Conservation (phyloP, 1,140 invertebrate species). For the Stegodyphus dumicola region DNA sequence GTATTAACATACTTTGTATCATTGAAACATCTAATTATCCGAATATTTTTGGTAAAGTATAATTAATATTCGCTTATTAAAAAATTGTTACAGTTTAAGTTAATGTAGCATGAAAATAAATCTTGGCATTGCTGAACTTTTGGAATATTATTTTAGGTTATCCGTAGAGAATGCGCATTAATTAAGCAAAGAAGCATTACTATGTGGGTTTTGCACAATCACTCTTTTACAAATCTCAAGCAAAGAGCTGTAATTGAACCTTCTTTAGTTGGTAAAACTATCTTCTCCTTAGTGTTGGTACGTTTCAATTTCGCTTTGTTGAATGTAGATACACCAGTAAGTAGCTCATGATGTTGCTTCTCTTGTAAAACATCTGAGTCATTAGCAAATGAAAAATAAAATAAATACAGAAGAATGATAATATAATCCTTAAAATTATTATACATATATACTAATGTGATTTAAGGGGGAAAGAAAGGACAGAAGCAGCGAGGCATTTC, state of each 20-base stretch:
- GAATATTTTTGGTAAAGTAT: no score
- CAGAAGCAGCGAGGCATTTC: no score
- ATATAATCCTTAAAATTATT: not conserved
- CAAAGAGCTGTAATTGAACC: conserved; percentile 72
- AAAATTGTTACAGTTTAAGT: no score
- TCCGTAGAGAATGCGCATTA: no score
- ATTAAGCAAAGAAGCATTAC: no score
- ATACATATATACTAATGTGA: not conserved
- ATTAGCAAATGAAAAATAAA: conserved; percentile 36
- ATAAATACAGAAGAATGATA: not conserved
- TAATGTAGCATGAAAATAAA: no score
- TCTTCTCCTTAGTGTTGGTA: conserved; percentile 92
- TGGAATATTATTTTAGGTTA: no score
- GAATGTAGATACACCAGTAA: conserved; percentile 87
- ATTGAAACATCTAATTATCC: no score
- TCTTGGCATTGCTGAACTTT: no score
- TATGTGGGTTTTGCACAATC: not conserved
- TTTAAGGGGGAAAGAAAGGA: no score
- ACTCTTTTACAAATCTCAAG: conserved; percentile 2
- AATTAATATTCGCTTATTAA: no score
- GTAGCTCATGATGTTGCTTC: conserved; percentile 85
- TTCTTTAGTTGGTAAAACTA: conserved; percentile 92
- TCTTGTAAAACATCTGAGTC: conserved; percentile 84
- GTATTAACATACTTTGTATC: no score
- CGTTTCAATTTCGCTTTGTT: conserved; percentile 87